Evolutionary conservation across 1,140 invertebrate genomes (phyloP).

Genomic region (Oreohelix idahoensis): DNA sequence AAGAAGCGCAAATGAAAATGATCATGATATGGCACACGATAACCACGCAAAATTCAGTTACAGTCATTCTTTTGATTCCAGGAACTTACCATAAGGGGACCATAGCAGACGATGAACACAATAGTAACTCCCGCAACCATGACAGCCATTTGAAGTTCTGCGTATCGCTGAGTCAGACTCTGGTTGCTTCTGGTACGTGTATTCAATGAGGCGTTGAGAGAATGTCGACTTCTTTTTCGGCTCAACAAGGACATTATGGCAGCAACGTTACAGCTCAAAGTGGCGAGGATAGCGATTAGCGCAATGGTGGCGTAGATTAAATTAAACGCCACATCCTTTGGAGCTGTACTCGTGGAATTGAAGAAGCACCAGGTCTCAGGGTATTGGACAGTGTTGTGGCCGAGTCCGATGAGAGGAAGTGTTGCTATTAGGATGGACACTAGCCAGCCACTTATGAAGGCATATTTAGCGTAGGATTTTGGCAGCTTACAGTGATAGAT

Average conservation of each 20-base stretch:
- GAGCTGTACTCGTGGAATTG: conserved; percentile 65
- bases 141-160: conserved; percentile 73
- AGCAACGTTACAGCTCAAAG: conserved; percentile 66
- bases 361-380: conserved; percentile 74
- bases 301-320: conserved; percentile 63
- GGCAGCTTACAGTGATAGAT: conserved; percentile 69
- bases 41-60: no score
- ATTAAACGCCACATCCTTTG: conserved; percentile 60
- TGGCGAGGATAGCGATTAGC: conserved; percentile 61
- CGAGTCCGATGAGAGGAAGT: conserved; percentile 71
- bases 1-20: no score
- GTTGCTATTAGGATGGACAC: conserved; percentile 65
- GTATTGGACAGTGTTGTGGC: conserved; percentile 64
- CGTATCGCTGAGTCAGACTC: conserved; percentile 62
- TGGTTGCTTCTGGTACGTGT: conserved; percentile 53
- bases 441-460: conserved; percentile 65
- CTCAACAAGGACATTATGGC: conserved; percentile 65
- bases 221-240: conserved; percentile 53
- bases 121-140: conserved; percentile 72
- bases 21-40: no score
- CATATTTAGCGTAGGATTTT: conserved; percentile 54
- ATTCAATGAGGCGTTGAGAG: conserved; percentile 48
- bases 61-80: no score
- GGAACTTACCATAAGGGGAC: conserved; percentile 71
- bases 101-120: conserved; percentile 71